Percentiles rank a stretch among this genome's conserved stretches.
These are phyloP conservation scores for Diachasmimorpha longicaudata DNA, from an alignment of 1,140 invertebrate genomes.

Conservation along the genomic window DNA sequence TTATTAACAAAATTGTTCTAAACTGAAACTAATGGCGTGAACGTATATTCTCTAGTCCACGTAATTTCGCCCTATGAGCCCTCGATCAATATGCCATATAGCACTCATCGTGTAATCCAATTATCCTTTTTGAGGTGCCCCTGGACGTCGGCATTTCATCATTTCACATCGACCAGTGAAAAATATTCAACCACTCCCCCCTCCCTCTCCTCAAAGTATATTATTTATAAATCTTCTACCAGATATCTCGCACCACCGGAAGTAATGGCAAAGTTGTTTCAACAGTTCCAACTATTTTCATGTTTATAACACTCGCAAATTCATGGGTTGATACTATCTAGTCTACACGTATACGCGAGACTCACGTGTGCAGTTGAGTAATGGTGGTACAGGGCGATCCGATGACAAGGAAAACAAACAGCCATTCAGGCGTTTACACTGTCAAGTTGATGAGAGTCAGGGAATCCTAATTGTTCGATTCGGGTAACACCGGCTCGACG, in stretches of 20 bases:
- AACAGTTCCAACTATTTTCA: background rate
- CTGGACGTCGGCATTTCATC: background rate
- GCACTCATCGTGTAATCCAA: background rate
- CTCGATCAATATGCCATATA: background rate
- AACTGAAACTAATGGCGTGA: no score
- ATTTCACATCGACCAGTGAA: background rate
- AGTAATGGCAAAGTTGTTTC: background rate
- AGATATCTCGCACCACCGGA: background rate
- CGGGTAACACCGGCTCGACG: background rate
- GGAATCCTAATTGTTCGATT: background rate
- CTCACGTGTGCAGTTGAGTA: background rate
- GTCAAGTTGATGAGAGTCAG: background rate
- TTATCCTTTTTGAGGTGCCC: background rate
- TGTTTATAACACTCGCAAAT: background rate
- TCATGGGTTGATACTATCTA: background rate
- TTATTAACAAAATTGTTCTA: no score
- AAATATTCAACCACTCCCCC: background rate
- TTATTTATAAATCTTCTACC: background rate
- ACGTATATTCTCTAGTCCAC: background rate
- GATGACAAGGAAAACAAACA: constrained; percentile 1
- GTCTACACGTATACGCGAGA: background rate
- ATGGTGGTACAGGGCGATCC: background rate
- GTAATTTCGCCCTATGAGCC: background rate
- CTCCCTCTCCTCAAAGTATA: no score
- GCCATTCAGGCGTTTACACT: background rate